A percentile compares a stretch with the other conserved stretches of the same genome.
These are phyloP conservation scores for Archegozetes longisetosus DNA, from an alignment of 1,140 invertebrate genomes.

Conservation along the genomic window DNA sequence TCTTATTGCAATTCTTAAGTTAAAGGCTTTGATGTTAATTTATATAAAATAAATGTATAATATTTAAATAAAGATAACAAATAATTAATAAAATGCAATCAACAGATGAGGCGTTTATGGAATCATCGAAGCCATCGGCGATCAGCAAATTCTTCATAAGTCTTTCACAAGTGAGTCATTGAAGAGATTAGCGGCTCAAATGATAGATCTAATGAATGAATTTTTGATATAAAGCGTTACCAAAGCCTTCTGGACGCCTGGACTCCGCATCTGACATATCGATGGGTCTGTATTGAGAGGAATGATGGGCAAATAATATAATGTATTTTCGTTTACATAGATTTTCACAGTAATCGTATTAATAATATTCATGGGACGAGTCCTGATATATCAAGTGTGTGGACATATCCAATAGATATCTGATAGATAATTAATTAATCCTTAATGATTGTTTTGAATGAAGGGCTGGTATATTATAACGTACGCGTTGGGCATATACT, in stretches of 20 bases:
- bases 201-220: not conserved
- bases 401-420: not conserved
- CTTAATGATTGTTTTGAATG: conserved; percentile 12
- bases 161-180: not conserved
- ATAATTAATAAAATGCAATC: not conserved
- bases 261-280: conserved; percentile 34
- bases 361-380: conserved; percentile 27
- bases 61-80: too few species aligned
- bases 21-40: too few species aligned
- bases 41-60: too few species aligned
- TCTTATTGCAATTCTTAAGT: too few species aligned
- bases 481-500: conserved; percentile 96
- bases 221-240: conserved; percentile 28
- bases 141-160: not conserved
- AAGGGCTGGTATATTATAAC: conserved; percentile 99
- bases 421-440: not conserved
- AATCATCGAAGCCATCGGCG: not conserved
- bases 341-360: conserved; percentile 30
- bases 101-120: not conserved
- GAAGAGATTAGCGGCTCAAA: not conserved
- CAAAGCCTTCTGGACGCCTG: conserved; percentile 38
- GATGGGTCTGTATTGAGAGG: conserved; percentile 37
- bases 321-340: conserved; percentile 1
- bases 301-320: too few species aligned
- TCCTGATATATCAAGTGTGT: conserved; percentile 26